Percentiles rank a stretch among this genome's conserved stretches.
Evolutionary conservation across 2,888 invertebrate genomes (phyloP).

Genomic region (Eristalis pertinax): DNA sequence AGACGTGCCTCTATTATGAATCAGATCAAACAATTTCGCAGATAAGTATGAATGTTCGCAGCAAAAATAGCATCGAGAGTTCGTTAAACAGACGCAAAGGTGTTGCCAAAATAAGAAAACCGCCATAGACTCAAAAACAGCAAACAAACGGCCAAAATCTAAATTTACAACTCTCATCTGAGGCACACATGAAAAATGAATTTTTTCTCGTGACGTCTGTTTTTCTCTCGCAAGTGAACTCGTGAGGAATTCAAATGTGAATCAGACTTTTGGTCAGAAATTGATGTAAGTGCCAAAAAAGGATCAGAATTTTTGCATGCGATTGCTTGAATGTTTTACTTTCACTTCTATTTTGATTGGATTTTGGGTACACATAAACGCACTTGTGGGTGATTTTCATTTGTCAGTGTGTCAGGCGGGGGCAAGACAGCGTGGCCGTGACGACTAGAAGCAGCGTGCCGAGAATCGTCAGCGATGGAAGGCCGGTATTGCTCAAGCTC

Average conservation of each 20-base stretch:
- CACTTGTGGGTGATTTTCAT: too few species aligned
- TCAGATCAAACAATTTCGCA: not conserved
- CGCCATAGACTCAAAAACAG: not conserved
- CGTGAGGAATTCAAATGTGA: not conserved
- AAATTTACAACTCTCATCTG: not conserved
- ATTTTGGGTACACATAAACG: too few species aligned
- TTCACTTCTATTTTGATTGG: not conserved
- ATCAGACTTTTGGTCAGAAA: not conserved
- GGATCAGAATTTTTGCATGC: not conserved
- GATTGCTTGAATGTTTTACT: not conserved
- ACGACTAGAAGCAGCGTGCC: too few species aligned
- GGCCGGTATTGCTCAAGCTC: too few species aligned
- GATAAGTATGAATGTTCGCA: not conserved
- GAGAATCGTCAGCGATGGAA: too few species aligned
- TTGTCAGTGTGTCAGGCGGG: too few species aligned
- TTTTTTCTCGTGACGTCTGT: not conserved
- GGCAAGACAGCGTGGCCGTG: too few species aligned
- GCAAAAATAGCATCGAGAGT: slow-evolving; percentile 23
- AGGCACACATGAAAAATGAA: not conserved
- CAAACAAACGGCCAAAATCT: not conserved
- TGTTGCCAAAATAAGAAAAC: slow-evolving; percentile 17
- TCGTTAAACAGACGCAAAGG: slow-evolving; percentile 16
- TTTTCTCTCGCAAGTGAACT: not conserved
- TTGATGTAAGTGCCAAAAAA: not conserved
- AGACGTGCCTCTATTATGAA: not conserved